Evolutionary conservation across 2,888 invertebrate species (phyloP).

Genomic region (Agrochola lota): DNA sequence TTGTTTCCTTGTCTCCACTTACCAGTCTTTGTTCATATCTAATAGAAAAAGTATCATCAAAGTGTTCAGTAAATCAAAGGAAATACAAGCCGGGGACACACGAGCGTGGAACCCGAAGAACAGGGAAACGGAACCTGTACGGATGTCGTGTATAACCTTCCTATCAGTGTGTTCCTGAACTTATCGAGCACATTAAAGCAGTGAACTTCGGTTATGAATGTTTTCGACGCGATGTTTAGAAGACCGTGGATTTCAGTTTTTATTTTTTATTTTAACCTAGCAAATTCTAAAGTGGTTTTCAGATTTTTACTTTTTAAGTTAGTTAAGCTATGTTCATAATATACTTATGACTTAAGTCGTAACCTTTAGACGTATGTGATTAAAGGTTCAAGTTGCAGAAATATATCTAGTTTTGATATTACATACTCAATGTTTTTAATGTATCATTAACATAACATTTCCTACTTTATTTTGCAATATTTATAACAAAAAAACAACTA

Average conservation of each 20-base stretch:
- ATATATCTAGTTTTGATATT: no score
- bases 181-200: slow-evolving; percentile 44
- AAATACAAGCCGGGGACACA: slow-evolving; percentile 55
- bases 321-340: neutral
- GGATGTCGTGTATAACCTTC: slow-evolving; percentile 53
- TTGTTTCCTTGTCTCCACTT: slow-evolving; percentile 25
- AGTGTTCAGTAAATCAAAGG: slow-evolving; percentile 65
- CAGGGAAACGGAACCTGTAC: slow-evolving; percentile 53
- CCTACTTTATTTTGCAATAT: neutral
- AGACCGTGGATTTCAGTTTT: neutral
- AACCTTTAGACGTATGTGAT: neutral
- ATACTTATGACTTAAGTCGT: no score
- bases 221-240: slow-evolving; percentile 6
- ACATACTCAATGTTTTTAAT: no score
- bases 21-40: slow-evolving; percentile 29
- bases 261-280: neutral
- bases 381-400: neutral
- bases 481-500: neutral
- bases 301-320: neutral
- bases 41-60: slow-evolving; percentile 56
- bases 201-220: slow-evolving; percentile 37
- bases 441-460: no score
- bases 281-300: neutral
- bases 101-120: slow-evolving; percentile 39
- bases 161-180: slow-evolving; percentile 27